phyloP scores from a whole-genome alignment of 2,888 invertebrate species.

The Actias luna region DNA sequence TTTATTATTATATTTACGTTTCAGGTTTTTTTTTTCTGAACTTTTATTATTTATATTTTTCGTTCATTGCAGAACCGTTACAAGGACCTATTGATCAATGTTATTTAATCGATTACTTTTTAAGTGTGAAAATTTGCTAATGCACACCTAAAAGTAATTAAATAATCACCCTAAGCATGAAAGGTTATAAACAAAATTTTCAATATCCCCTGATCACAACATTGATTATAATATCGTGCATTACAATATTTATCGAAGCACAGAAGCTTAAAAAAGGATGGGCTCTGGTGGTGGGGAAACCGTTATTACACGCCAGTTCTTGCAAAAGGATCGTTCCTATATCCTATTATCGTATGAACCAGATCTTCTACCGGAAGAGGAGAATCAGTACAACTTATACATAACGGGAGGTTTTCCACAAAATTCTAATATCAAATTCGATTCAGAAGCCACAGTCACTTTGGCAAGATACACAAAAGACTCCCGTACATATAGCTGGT shows the following conservation, averaged over 20 bases:
- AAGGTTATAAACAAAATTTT: neutral
- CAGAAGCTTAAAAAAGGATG: slow-evolving; percentile 4
- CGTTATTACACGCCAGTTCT: slow-evolving; percentile 21
- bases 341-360: slow-evolving; percentile 30
- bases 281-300: slow-evolving; percentile 21
- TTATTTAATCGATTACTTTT: no score
- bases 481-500: neutral
- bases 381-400: slow-evolving; percentile 36
- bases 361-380: slow-evolving; percentile 37
- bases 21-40: no score
- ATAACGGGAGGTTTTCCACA: slow-evolving; percentile 26
- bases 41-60: no score
- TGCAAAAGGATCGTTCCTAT: slow-evolving; percentile 30
- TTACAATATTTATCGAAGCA: slow-evolving; percentile 7
- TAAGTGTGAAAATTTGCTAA: no score
- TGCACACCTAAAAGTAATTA: neutral
- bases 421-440: slow-evolving; percentile 31
- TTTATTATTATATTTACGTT: no score
- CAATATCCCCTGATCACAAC: neutral
- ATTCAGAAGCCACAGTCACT: slow-evolving; percentile 33
- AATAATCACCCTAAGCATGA: neutral
- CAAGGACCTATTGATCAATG: no score
- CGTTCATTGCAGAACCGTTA: no score
- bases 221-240: slow-evolving; percentile 6
- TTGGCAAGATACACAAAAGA: slow-evolving; percentile 39